Base-by-base conservation (phyloP, 1,140 invertebrate genomes). In the Cyrtorhinus lividipennis region DNA sequence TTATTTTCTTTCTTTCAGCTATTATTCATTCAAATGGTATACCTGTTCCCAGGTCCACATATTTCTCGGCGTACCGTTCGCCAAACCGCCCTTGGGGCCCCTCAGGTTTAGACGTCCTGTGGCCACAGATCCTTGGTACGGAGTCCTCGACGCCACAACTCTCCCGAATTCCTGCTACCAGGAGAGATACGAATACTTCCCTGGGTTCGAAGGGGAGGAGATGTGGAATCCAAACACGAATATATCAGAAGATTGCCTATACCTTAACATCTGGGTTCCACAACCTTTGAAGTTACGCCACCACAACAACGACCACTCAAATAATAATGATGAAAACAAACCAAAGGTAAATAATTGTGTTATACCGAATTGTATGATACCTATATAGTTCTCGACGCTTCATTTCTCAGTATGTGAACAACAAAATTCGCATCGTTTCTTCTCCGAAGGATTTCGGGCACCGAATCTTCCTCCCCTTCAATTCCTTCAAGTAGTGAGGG, bases 161-260 rank as follows among this genome's bases (percentile, higher is more conserved):
- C 74, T 88, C 71, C 87, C 88, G 24, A 89, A 90, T 71, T 88
- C 86, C 64, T 92, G 90, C 75, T 87, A 83, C 68, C 88, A 91
- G 73, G 88, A 91, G 72, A 79, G 84, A 62, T 91, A 90, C 72
- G 87, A 90, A 71, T 90, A 89, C 70, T 92, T 92, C 67, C 87
- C 87, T 0, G 89, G 87, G 0, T 92, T 92, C 73, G 82, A 85
- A 62, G 89, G 90, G n/a, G 89, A 92, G 68, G 87, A 90, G 70
- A 95, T 94, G 88, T 95, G 92, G 92, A 95, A 94, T 74, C 88
- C 90, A 0, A 93, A 92, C 68, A 93, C 90, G 0, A 87, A 90
- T 71, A 83, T 92, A 63, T 90, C 88, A 12, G 92, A 96, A 77
- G 92, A 96, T 72, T 96, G 92, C 72, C 76, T 96, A 0, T 95